Evolutionary conservation across 2,888 invertebrate species (phyloP), one percentile per base, ranked within the genome.

Genomic region (Unio delphinus): DNA sequence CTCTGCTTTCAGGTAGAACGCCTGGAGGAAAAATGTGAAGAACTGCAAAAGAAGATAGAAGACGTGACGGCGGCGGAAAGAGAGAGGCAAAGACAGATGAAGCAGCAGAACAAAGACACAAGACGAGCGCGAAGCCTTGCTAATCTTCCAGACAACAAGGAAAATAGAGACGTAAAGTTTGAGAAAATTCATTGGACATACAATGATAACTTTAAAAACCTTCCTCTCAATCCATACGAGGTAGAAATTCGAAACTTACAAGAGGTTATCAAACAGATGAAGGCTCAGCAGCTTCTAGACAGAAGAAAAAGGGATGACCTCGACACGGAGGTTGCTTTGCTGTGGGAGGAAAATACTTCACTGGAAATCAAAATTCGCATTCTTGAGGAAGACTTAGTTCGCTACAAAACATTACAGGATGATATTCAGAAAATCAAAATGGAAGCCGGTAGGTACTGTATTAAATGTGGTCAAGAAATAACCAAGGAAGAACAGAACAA

Each of bases 21-120:
- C 55, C 91, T 97, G 84, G 97, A 97, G 90, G 90, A 92, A 61
- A 94, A 94, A 88, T 94, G 94, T 89, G 96, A 96, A 86, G 96
- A 97, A 76, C 91, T 95, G 68, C 95, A 94, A 86, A 94, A 94
- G 89, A 94, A 93, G 88, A 92, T 95, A 78, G 96, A 96, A 83
- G 95, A 95, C 80, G 90, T 94, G 58, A 80, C 81, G 64, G 75
- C 78, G 20, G 77, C 80, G 0, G 85, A 85, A 64, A 72, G 80
- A 34, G 72, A 81, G 65, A 73, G 75, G 54, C 80, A 80, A 69
- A 81, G 83, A 45, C 71, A 76, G 58, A 72, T 75, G 64, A 73
- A 74, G 45, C 82, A 82, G 66, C 84, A 84, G 70, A 80, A 79
- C 65, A 82, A 83, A 70, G 84, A 84, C 66, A 82, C 78, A 26